phyloP scores from a whole-genome alignment of 2,797 vertebrate species.

The Hemitrygon akajei region DNA sequence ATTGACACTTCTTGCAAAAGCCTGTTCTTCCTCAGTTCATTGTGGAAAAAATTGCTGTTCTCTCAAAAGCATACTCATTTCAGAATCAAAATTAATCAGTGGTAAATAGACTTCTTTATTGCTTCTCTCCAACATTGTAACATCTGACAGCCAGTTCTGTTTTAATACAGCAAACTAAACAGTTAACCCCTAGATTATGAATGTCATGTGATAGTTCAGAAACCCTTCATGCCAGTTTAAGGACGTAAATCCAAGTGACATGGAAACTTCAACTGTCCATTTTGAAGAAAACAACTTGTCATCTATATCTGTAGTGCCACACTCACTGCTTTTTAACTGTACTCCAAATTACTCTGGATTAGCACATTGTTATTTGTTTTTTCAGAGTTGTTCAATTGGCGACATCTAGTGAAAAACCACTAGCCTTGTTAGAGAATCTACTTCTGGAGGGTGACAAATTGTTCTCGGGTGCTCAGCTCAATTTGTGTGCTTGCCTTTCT shows the following conservation, averaged over 20 bases:
- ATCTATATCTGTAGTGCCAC: not conserved
- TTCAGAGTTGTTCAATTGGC: not conserved
- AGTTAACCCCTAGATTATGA: not conserved
- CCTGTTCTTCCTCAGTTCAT: not conserved
- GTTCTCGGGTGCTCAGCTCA: not conserved
- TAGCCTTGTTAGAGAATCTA: not conserved
- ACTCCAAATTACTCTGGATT: not conserved
- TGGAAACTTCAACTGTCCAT: not conserved
- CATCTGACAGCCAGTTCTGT: not conserved
- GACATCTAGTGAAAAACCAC: not conserved
- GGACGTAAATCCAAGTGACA: not conserved
- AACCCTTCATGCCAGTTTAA: not conserved
- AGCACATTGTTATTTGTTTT: not conserved
- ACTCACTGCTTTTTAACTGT: not conserved
- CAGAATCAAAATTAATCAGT: not conserved
- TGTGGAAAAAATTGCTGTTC: not conserved
- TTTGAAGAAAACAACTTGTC: not conserved
- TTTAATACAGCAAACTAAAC: not conserved
- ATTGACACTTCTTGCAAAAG: not conserved
- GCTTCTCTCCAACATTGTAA: not conserved
- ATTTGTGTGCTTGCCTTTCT: not conserved
- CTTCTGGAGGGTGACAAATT: not conserved
- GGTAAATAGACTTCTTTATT: not conserved
- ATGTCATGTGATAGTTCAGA: not conserved
- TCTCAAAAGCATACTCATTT: not conserved